These are phyloP conservation scores for Zelostemma sp. DNA, from an alignment of 1,140 invertebrate genomes.

Conservation along the genomic window DNA sequence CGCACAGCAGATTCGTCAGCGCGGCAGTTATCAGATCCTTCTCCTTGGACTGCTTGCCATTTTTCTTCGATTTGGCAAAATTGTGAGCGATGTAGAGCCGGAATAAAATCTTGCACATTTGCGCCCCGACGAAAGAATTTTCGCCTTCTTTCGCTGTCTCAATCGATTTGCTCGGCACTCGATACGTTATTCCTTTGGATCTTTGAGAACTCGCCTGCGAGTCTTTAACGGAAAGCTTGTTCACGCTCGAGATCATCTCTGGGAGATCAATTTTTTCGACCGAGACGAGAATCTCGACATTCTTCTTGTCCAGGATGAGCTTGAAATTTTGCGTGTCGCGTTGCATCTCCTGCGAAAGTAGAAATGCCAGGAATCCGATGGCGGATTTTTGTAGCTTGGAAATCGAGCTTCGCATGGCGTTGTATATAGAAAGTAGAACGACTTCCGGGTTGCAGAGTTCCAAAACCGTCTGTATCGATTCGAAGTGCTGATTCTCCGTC, in stretches of 20 bases:
- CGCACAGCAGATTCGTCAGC: conserved; percentile 66
- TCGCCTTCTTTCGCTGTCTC: background rate
- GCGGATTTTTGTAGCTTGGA: conserved; percentile 55
- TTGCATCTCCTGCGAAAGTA: conserved; percentile 59
- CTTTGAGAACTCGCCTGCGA: conserved; percentile 25
- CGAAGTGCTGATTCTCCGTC: conserved; percentile 56
- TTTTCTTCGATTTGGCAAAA: conserved; percentile 58
- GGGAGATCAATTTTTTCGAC: conserved; percentile 23
- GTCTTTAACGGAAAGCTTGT: conserved; percentile 47
- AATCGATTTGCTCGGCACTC: background rate
- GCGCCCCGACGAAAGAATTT: conserved; percentile 54
- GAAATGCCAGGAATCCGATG: conserved; percentile 54
- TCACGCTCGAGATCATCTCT: conserved; percentile 44
- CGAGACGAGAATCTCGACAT: background rate
- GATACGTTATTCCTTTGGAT: conserved; percentile 9
- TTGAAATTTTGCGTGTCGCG: conserved; percentile 51
- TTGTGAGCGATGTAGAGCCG: conserved; percentile 67
- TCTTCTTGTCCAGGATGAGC: conserved; percentile 43
- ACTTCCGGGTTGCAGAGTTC: conserved; percentile 52
- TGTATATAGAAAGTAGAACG: conserved; percentile 61
- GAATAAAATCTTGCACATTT: conserved; percentile 67
- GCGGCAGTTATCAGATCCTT: conserved; percentile 64
- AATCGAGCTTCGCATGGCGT: conserved; percentile 55
- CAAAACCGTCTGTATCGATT: conserved; percentile 59
- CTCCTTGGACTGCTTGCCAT: conserved; percentile 50